Evolutionary conservation across 1,140 invertebrate genomes (phyloP).

Genomic region (Steinernema khuongi): DNA sequence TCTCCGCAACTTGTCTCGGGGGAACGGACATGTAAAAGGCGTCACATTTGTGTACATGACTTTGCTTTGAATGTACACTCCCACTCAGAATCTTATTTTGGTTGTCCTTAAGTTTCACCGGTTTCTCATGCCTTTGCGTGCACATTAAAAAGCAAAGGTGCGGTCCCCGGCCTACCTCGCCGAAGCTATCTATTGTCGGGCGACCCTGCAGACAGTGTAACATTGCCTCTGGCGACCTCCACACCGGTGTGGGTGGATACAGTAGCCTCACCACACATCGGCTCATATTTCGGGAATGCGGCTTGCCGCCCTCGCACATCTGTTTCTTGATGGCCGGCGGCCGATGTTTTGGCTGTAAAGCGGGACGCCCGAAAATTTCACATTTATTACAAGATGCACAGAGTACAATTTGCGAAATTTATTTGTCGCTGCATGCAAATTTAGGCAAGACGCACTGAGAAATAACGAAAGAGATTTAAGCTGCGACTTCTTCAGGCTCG

Average conservation of each 20-base stretch:
- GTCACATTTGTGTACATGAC: too few relatives aligned
- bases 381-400: not conserved
- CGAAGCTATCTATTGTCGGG: too few relatives aligned
- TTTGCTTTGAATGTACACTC: not conserved
- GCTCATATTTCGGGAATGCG: not conserved
- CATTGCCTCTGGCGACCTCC: too few relatives aligned
- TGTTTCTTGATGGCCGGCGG: not conserved
- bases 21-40: too few relatives aligned
- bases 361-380: too few relatives aligned
- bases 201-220: too few relatives aligned
- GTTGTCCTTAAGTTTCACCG: not conserved
- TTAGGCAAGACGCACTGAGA: not conserved
- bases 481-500: not conserved
- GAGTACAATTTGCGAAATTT: constrained; percentile 6
- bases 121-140: too few relatives aligned
- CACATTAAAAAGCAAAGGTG: too few relatives aligned
- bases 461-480: not conserved
- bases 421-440: not conserved
- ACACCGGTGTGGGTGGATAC: not conserved
- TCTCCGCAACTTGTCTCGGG: too few relatives aligned
- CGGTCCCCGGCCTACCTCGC: too few relatives aligned
- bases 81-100: not conserved
- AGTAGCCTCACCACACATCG: not conserved
- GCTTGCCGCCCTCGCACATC: not conserved
- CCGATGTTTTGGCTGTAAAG: not conserved